phyloP scores from a whole-genome alignment of 1,140 invertebrate species.

The Leguminivora glycinivorella region DNA sequence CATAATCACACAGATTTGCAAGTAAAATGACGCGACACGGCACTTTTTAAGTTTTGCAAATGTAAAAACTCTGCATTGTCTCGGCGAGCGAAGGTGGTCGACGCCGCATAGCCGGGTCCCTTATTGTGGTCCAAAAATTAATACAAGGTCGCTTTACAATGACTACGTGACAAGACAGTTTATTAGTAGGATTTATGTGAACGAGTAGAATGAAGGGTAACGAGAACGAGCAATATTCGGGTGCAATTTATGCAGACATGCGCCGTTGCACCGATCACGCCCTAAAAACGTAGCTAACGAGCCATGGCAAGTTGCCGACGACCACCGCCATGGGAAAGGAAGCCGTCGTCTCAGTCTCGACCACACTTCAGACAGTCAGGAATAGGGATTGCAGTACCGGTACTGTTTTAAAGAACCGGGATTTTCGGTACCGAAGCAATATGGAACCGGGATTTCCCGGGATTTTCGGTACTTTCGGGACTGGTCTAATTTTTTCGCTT shows the following conservation, averaged over 20 bases:
- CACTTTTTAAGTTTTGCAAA: conserved; percentile 66
- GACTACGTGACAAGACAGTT: conserved; percentile 44
- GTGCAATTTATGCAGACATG: conserved; percentile 74
- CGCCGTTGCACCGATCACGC: conserved; percentile 72
- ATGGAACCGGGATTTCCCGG: no score
- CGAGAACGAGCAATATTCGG: conserved; percentile 50
- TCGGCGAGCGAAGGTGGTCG: conserved; percentile 40
- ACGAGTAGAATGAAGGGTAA: conserved; percentile 47
- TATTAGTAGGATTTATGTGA: conserved; percentile 39
- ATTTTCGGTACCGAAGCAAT: no score
- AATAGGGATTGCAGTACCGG: no score
- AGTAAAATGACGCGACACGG: conserved; percentile 62
- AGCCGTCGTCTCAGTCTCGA: conserved; percentile 50
- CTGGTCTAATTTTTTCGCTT: no score
- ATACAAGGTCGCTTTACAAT: conserved; percentile 53
- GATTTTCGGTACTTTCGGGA: no score
- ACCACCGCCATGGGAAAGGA: conserved; percentile 62
- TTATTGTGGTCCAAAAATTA: conserved; percentile 29
- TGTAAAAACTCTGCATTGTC: conserved; percentile 61
- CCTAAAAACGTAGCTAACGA: conserved; percentile 71
- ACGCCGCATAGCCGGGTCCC: conserved; percentile 19
- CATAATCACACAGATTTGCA: conserved; percentile 73
- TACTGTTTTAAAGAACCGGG: no score
- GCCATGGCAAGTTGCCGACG: conserved; percentile 51
- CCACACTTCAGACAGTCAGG: conserved; percentile 42